phyloP scores from a whole-genome alignment of 1,140 invertebrate species.

The Apis dorsata region DNA sequence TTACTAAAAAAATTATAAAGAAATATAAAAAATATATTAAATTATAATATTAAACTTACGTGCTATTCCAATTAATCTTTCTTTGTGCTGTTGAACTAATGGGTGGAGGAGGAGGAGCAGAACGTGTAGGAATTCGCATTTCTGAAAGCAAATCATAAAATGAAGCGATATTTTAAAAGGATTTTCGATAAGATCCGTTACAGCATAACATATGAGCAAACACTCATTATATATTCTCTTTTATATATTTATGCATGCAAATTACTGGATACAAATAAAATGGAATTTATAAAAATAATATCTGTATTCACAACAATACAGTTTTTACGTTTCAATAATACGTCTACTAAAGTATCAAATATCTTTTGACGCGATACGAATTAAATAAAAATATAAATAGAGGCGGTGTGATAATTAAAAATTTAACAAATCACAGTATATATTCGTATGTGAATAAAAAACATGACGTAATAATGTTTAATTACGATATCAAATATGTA shows the following conservation, averaged over 20 bases:
- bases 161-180: slow-evolving; percentile 1
- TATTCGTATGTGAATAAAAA: slow-evolving; percentile 7
- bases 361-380: not conserved
- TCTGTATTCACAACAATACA: not conserved
- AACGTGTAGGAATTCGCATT: slow-evolving; percentile 75
- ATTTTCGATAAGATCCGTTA: slow-evolving; percentile 18
- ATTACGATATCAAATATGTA: not conserved
- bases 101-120: slow-evolving; percentile 75
- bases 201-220: slow-evolving; percentile 57
- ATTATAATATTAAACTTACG: slow-evolving; percentile 59
- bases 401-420: slow-evolving; percentile 11
- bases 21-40: not conserved
- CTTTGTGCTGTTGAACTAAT: slow-evolving; percentile 58
- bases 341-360: slow-evolving; percentile 29
- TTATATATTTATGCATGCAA: slow-evolving; percentile 26
- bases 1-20: not conserved
- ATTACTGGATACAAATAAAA: slow-evolving; percentile 23
- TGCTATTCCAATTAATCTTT: slow-evolving; percentile 69
- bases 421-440: not conserved
- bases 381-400: not conserved
- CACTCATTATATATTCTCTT: slow-evolving; percentile 60
- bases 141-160: slow-evolving; percentile 65
- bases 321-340: slow-evolving; percentile 13
- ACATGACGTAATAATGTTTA: slow-evolving; percentile 23
- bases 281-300: slow-evolving; percentile 4